Evolutionary conservation across 2,113 vertebrate species (phyloP).

Genomic region (Sturnus vulgaris): DNA sequence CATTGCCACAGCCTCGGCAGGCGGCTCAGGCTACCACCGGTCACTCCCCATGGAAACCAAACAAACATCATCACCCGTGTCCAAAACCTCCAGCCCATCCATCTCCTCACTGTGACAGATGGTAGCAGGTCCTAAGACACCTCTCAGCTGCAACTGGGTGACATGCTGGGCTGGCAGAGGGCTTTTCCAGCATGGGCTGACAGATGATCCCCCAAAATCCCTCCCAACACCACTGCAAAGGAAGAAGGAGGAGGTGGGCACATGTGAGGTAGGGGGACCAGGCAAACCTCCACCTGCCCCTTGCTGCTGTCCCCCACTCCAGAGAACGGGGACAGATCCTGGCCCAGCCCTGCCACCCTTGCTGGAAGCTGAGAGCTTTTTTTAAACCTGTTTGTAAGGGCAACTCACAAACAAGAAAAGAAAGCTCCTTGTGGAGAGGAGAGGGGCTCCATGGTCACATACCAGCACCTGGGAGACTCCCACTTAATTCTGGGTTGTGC

Average conservation of each 20-base stretch:
- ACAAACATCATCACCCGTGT: background rate
- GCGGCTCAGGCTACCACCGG: background rate
- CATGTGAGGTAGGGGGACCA: background rate
- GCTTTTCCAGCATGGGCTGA: background rate
- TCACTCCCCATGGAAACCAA: slow-evolving; percentile 30
- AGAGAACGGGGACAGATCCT: background rate
- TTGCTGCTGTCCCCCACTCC: background rate
- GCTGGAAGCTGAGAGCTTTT: background rate
- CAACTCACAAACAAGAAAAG: background rate
- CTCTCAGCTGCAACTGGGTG: background rate
- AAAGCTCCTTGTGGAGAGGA: background rate
- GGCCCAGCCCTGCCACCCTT: background rate
- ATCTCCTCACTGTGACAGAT: background rate
- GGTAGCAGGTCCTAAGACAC: background rate
- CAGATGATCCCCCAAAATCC: background rate
- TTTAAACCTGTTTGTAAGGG: background rate
- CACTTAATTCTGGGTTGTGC: background rate
- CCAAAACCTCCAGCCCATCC: background rate
- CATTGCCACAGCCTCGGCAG: background rate
- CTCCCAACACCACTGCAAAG: background rate
- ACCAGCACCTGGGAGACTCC: background rate
- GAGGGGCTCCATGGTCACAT: background rate
- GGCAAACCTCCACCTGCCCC: background rate
- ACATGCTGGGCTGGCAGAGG: background rate
- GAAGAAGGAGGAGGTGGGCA: background rate